phyloP scores from a whole-genome alignment of 2,797 vertebrate species.

The Netta rufina region DNA sequence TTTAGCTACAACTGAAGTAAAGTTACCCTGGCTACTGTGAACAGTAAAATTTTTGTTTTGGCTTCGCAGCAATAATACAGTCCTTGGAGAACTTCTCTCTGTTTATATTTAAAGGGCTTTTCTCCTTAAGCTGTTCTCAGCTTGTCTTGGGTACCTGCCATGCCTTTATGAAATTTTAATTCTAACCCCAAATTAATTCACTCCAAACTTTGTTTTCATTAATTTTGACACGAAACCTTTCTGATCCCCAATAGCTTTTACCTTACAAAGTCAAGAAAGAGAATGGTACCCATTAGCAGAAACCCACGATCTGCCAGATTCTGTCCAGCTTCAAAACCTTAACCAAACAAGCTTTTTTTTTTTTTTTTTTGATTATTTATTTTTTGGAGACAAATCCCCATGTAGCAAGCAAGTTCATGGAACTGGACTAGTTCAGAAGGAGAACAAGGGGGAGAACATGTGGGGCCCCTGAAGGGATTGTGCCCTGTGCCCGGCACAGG shows the following conservation, averaged over 20 bases:
- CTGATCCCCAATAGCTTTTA: conserved; percentile 2
- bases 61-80: neutral
- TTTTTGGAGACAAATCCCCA: conserved; percentile 8
- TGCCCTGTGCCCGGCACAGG: neutral
- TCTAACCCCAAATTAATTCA: conserved; percentile 1
- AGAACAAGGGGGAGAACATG: neutral
- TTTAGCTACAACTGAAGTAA: neutral
- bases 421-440: neutral
- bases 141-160: conserved; percentile 45
- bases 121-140: conserved; percentile 50
- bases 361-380: neutral
- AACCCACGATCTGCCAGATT: neutral
- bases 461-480: neutral
- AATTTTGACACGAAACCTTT: conserved; percentile 27
- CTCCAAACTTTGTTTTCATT: conserved; percentile 42
- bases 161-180: conserved; percentile 35
- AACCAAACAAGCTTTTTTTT: neutral
- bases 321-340: conserved; percentile 6
- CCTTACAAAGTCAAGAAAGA: conserved; percentile 22
- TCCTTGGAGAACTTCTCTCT: conserved; percentile 34
- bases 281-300: neutral
- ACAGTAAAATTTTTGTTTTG: conserved; percentile 15
- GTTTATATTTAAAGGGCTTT: conserved; percentile 32
- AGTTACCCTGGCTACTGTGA: neutral
- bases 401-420: neutral